Percentiles rank a stretch among this genome's conserved stretches.
These are phyloP conservation scores for Plectropomus leopardus DNA, from an alignment of 2,113 vertebrate genomes.

Conservation along the genomic window DNA sequence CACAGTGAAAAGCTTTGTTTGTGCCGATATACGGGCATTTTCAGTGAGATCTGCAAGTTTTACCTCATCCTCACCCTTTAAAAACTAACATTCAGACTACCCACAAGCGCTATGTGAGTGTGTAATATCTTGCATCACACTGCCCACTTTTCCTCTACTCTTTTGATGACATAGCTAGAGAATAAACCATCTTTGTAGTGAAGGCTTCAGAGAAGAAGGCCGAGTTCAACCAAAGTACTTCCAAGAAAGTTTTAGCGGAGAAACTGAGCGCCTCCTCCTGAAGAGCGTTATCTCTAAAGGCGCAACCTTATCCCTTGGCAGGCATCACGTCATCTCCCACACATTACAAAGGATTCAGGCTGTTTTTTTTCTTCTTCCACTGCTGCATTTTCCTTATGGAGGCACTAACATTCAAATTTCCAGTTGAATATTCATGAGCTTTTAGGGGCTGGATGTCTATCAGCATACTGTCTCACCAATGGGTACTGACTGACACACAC, in stretches of 20 bases:
- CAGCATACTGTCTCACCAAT: conserved; percentile 14
- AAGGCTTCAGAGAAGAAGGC: conserved; percentile 46
- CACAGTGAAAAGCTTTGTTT: background rate
- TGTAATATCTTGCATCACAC: conserved; percentile 37
- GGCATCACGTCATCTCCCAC: conserved; percentile 46
- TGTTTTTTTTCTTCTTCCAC: background rate
- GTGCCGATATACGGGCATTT: background rate
- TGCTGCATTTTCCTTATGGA: conserved; percentile 43
- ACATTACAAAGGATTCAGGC: conserved; percentile 51
- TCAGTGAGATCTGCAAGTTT: conserved; percentile 5
- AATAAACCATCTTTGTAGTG: conserved; percentile 47
- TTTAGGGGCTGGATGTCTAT: conserved; percentile 33
- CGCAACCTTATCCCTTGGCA: conserved; percentile 41
- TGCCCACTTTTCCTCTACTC: conserved; percentile 36
- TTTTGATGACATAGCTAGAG: conserved; percentile 57
- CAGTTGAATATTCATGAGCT: conserved; percentile 65
- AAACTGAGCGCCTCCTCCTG: conserved; percentile 36
- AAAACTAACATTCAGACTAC: conserved; percentile 20
- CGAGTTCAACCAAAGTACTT: conserved; percentile 64
- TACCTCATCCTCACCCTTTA: conserved; percentile 32
- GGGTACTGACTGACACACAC: background rate
- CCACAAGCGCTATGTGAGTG: conserved; percentile 8
- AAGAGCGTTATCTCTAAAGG: conserved; percentile 53
- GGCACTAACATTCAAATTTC: conserved; percentile 48
- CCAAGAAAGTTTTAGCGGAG: conserved; percentile 59